A percentile compares a stretch with the other conserved stretches of the same genome.
phyloP scores from a whole-genome alignment of 2,797 vertebrate genomes.

The Cryptoblepharus egeriae region DNA sequence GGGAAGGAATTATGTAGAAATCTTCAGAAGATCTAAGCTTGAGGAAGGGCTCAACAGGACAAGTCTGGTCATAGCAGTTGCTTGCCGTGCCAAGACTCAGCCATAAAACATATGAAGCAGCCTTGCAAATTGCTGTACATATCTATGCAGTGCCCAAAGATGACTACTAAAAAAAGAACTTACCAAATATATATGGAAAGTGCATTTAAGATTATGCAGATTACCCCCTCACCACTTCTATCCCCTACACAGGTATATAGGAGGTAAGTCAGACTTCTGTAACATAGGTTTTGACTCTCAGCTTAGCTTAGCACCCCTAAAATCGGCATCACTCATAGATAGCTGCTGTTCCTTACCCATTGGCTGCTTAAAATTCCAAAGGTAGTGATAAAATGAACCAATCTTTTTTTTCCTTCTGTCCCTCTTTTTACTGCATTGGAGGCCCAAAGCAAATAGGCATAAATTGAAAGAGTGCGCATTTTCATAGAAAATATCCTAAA shows the following conservation, averaged over 20 bases:
- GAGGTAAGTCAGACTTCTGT: background rate
- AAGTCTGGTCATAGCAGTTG: background rate
- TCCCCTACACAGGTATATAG: background rate
- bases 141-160: background rate
- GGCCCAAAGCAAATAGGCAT: background rate
- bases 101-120: background rate
- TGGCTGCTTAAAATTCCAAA: conserved; percentile 3
- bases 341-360: background rate
- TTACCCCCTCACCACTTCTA: background rate
- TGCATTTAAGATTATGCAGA: background rate
- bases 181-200: background rate
- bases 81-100: background rate
- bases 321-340: background rate
- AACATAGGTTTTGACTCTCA: background rate
- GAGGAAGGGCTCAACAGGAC: background rate
- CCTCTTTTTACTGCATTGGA: background rate
- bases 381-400: background rate
- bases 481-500: background rate
- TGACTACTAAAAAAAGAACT: background rate
- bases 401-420: no score
- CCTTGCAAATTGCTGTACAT: background rate
- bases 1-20: background rate
- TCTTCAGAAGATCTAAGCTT: no score
- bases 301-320: background rate
- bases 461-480: background rate